phyloP scores from a whole-genome alignment of 2,113 vertebrate genomes.

The Megaceryle torquata region DNA sequence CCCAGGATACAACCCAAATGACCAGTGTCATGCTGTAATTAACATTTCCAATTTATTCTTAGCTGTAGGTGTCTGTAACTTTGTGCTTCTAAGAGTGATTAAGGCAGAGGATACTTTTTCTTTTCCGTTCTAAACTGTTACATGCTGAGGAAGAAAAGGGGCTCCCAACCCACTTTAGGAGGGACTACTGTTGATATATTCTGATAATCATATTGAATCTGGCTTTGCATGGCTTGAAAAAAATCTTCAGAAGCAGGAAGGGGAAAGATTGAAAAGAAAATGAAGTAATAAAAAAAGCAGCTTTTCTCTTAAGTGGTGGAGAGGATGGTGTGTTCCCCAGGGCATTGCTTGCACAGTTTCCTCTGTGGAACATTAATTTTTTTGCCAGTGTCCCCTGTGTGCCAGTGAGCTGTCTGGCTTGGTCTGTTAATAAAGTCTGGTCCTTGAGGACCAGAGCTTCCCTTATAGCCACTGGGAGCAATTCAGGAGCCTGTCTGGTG shows the following conservation, averaged over 20 bases:
- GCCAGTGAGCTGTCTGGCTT: neutral
- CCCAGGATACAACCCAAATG: neutral
- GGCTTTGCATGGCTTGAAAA: neutral
- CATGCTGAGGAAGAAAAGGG: neutral
- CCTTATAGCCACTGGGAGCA: neutral
- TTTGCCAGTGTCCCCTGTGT: neutral
- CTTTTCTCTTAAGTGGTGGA: fast-evolving
- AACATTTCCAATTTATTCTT: neutral
- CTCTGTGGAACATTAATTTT: neutral
- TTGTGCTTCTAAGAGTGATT: neutral
- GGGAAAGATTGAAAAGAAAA: neutral
- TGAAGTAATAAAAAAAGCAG: neutral
- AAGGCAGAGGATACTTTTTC: neutral
- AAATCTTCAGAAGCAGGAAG: neutral
- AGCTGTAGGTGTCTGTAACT: fast-evolving
- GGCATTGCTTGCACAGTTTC: fast-evolving
- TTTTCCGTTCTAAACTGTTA: neutral
- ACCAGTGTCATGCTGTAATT: no score
- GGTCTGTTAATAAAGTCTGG: neutral
- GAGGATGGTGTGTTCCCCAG: neutral
- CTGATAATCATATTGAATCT: neutral
- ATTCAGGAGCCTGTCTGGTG: neutral
- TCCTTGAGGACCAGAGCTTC: neutral
- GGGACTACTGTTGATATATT: neutral
- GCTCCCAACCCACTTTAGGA: neutral